Conservation (phyloP, 2,113 vertebrate species). For the Gallinago undulata region DNA sequence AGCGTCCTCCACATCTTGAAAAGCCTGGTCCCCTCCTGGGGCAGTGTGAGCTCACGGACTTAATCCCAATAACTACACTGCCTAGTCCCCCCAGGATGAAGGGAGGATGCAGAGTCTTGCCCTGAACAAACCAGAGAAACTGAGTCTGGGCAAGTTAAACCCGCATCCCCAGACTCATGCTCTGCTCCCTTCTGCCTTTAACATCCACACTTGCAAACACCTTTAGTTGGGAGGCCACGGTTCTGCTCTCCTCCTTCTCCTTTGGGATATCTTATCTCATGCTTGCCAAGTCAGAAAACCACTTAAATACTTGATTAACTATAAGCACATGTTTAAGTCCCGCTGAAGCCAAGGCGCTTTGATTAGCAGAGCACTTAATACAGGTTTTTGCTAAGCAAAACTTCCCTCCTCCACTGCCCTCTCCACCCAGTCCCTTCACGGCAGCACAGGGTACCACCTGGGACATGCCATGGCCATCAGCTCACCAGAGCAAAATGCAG, state of each 20-base stretch:
- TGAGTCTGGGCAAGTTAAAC: not conserved
- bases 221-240: not conserved
- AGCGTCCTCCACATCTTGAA: not conserved
- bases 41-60: not conserved
- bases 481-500: not conserved
- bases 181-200: not conserved
- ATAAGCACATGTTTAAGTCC: slow-evolving; percentile 30
- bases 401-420: not conserved
- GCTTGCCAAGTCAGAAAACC: slow-evolving; percentile 13
- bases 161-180: rapidly evolving
- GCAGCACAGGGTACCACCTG: not conserved
- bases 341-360: not conserved
- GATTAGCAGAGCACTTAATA: not conserved
- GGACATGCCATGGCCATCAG: not conserved
- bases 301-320: slow-evolving; percentile 46
- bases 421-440: not conserved
- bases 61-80: not conserved
- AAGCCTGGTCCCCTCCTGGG: not conserved
- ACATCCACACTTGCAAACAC: not conserved
- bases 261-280: not conserved
- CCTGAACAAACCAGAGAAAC: not conserved
- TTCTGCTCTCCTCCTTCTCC: not conserved
- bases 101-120: not conserved
- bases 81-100: not conserved
- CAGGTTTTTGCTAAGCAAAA: not conserved